Conservation (phyloP, 2,888 invertebrate species). For the Hartigia nigra region DNA sequence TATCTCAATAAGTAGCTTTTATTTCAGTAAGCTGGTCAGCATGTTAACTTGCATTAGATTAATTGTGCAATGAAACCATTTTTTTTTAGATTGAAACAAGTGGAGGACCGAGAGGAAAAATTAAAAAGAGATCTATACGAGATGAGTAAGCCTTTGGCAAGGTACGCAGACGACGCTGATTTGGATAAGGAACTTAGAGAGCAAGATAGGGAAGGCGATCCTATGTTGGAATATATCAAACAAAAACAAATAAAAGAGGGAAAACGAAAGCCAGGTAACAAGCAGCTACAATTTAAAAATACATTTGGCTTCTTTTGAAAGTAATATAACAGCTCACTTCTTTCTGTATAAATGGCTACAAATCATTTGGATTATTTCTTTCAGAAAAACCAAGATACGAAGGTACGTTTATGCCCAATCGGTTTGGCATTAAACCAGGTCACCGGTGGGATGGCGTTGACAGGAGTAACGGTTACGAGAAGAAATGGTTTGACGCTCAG, state of each 20-base stretch:
- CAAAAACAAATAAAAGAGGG: slow-evolving; percentile 75
- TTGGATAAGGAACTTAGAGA: slow-evolving; percentile 82
- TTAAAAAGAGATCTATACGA: slow-evolving; percentile 84
- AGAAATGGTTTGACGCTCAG: slow-evolving; percentile 83
- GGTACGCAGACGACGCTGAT: slow-evolving; percentile 90
- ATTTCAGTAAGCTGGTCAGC: slow-evolving; percentile 2
- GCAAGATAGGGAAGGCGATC: slow-evolving; percentile 87
- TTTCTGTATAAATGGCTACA: not conserved
- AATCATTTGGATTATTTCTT: slow-evolving; percentile 28
- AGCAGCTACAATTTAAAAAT: not conserved
- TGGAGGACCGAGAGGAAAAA: slow-evolving; percentile 77
- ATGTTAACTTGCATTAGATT: not conserved
- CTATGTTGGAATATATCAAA: slow-evolving; percentile 90
- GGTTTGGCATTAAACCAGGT: slow-evolving; percentile 92
- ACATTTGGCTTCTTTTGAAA: slow-evolving; percentile 7
- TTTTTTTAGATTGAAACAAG: slow-evolving; percentile 78
- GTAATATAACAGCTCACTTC: slow-evolving; percentile 15
- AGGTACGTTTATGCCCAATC: slow-evolving; percentile 90
- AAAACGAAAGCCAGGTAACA: slow-evolving; percentile 67
- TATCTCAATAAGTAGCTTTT: not conserved
- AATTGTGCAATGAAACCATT: slow-evolving; percentile 5
- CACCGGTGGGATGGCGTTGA: slow-evolving; percentile 99
- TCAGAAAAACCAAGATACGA: slow-evolving; percentile 79
- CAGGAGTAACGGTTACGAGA: slow-evolving; percentile 96
- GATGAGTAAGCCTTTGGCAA: slow-evolving; percentile 89